A percentile compares a stretch with the other conserved stretches of the same genome.
phyloP scores from a whole-genome alignment of 92 coral and sea anemone species.

The Palythoa caribaeorum region DNA sequence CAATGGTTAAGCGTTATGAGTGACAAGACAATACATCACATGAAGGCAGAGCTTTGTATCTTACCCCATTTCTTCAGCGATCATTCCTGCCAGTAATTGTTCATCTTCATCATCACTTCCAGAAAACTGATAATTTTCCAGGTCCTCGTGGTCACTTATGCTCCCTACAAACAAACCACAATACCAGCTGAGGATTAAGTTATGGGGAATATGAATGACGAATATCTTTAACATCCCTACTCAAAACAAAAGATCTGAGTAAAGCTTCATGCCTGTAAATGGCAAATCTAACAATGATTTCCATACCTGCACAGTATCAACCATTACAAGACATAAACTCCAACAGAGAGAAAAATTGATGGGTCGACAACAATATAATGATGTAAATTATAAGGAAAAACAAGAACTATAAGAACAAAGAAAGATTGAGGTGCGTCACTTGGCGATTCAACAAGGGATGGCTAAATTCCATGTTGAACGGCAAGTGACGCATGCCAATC shows the following conservation, averaged over 20 bases:
- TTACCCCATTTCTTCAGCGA: conserved; percentile 99
- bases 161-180: conserved; percentile 47
- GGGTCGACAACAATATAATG: no score
- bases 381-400: no score
- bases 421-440: no score
- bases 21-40: not conserved
- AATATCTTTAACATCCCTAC: not conserved
- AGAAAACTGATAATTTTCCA: conserved; percentile 89
- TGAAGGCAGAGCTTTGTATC: not conserved
- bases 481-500: no score
- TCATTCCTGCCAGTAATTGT: conserved; percentile 90
- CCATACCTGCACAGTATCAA: not conserved
- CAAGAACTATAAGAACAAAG: no score
- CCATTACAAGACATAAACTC: no score
- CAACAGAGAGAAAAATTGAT: no score
- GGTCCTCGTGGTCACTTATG: conserved; percentile 85
- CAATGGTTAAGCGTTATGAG: not conserved
- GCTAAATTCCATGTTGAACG: no score
- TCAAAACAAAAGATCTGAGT: not conserved
- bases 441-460: no score
- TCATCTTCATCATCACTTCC: conserved; percentile 99
- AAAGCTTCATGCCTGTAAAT: not conserved
- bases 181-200: no score
- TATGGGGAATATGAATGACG: no score
- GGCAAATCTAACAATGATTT: not conserved